Evolutionary conservation across 2,888 invertebrate genomes (phyloP), one percentile per base, ranked within the genome.

Genomic region (Drosophila subsilvestris): DNA sequence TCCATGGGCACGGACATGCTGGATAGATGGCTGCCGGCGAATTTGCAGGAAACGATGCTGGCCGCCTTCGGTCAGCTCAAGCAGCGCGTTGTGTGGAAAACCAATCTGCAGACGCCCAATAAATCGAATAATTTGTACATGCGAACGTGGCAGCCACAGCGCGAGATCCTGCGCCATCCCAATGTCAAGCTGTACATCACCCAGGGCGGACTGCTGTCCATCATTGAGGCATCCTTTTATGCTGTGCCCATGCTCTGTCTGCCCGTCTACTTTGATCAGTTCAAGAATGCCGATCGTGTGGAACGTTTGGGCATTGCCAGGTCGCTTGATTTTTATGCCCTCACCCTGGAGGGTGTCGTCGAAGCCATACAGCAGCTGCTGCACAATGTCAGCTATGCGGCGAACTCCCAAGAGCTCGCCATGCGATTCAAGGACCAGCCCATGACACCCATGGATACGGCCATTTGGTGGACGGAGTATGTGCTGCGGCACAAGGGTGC

Each of bases 241-340:
- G 93, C 93, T 5, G 92, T 92, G 5, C 93, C 93, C 0, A 76
- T 93, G 3, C 76, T 93, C 2, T 93, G 92, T 0, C 87, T 93
- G 49, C 94, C 94, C 0, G 80, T 93, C 27, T 93, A 92, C 54
- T 93, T 90, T 5, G 93, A 94, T 81, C 93, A 94, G 83, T 90
- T 92, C 43, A 74, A 92, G 20, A 93, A 94, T 75, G 91, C 93
- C 72, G 89, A 86, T 1, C 91, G 91, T 14, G 74, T 84, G 4
- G 73, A 82, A 12, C 67, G 79, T 86, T 32, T 68, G 90, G 83
- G 92, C 63, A 63, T 58, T 14, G 72, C 57, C 10, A 29, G 44
- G 12, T 32, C 14, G 0, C 14, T 71, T 8, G 42, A 45, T 1
- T 1, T 42, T 0, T 2, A 4, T 2, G 22, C 20, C 2, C 37